A percentile compares a stretch with the other conserved stretches of the same genome.
These are phyloP conservation scores for Halictus quadricinctus DNA, from an alignment of 2,888 invertebrate genomes.

Conservation along the genomic window DNA sequence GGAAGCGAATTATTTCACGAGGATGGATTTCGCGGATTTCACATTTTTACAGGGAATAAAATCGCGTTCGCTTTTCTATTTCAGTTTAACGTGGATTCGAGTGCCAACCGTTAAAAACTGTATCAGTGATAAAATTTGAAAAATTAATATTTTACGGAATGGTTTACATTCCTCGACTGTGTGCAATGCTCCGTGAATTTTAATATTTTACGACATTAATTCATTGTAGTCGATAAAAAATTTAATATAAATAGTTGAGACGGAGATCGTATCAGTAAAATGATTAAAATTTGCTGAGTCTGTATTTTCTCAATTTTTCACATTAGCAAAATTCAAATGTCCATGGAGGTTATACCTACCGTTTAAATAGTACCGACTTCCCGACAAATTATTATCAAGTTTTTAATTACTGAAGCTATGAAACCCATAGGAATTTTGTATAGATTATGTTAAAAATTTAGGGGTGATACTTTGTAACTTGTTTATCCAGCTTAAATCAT, in stretches of 20 bases:
- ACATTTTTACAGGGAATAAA: background rate
- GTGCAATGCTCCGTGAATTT: background rate
- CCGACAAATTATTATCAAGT: background rate
- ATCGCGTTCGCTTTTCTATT: background rate
- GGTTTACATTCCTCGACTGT: background rate
- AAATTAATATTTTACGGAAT: slow-evolving; percentile 1
- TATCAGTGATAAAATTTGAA: background rate
- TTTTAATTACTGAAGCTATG: background rate
- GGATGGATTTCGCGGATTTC: background rate
- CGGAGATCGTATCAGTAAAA: background rate
- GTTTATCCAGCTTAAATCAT: no score
- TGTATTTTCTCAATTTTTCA: background rate
- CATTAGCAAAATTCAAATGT: background rate
- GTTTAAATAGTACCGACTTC: no score
- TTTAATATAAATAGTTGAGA: background rate
- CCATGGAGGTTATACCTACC: background rate
- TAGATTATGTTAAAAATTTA: no score
- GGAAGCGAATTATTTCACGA: background rate
- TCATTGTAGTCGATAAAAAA: background rate
- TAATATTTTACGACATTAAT: background rate
- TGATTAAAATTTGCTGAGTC: background rate
- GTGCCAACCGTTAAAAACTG: background rate
- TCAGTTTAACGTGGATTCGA: background rate
- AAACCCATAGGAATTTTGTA: background rate
- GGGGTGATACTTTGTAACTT: no score